Percentiles rank a stretch among this genome's conserved stretches.
Evolutionary conservation across 2,888 invertebrate species (phyloP).

Genomic region (Papilio protenor): DNA sequence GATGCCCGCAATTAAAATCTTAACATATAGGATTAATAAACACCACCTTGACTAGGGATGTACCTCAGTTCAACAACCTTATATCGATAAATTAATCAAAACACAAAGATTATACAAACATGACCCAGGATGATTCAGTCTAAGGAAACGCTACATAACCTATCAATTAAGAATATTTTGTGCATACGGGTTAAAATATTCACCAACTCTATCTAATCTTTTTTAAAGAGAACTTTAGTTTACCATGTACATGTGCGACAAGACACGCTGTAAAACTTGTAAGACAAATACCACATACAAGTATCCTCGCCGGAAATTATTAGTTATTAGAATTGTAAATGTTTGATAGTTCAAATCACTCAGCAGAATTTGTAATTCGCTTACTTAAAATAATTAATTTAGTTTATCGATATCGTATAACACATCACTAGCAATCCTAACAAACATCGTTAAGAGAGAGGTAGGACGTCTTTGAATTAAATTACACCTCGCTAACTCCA

Average conservation of each 20-base stretch:
- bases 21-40: constrained; percentile 79
- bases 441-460: constrained; percentile 63
- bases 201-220: not conserved
- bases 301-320: not conserved
- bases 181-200: not conserved
- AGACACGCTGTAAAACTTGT: too few species aligned
- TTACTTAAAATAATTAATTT: not conserved
- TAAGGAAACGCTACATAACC: not conserved
- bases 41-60: constrained; percentile 64
- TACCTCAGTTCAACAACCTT: constrained; percentile 39
- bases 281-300: not conserved
- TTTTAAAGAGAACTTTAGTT: too few species aligned
- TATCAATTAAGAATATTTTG: not conserved
- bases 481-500: constrained; percentile 79
- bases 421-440: constrained; percentile 40
- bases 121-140: not conserved
- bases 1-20: constrained; percentile 82
- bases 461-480: constrained; percentile 76
- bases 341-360: too few species aligned
- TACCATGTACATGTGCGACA: too few species aligned
- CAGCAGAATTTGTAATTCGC: too few species aligned
- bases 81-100: constrained; percentile 42
- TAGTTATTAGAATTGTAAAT: not conserved
- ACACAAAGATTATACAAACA: not conserved
- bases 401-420: constrained; percentile 30